Evolutionary conservation across 2,888 invertebrate genomes (phyloP).

Genomic region (Abrostola tripartita): DNA sequence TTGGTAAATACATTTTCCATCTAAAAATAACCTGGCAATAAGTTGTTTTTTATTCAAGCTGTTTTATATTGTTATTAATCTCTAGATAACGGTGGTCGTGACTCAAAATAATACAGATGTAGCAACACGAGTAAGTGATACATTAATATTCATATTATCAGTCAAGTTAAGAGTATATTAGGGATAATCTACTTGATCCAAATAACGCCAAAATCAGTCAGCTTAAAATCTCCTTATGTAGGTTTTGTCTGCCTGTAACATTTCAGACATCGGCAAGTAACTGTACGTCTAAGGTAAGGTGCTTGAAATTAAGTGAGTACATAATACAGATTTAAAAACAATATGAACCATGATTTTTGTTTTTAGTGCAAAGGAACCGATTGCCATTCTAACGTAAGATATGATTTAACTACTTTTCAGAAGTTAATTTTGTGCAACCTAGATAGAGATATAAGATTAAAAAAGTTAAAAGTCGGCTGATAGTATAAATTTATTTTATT

Average conservation of each 20-base stretch:
- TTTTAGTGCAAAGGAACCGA: slow-evolving; percentile 46
- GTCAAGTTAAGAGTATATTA: too few relatives aligned
- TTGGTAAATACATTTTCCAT: background rate
- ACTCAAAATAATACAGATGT: too few relatives aligned
- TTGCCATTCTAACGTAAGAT: slow-evolving; percentile 32
- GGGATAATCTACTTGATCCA: too few relatives aligned
- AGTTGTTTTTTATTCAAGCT: background rate
- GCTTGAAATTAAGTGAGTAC: too few relatives aligned
- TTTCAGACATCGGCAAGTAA: slow-evolving; percentile 29
- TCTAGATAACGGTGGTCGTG: background rate
- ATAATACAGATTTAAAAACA: background rate
- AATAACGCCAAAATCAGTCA: too few relatives aligned
- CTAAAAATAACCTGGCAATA: background rate
- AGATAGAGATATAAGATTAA: too few relatives aligned
- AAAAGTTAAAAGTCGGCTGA: too few relatives aligned
- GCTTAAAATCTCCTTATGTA: too few relatives aligned
- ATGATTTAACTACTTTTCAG: background rate
- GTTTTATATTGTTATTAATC: background rate
- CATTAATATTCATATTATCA: too few relatives aligned
- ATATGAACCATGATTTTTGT: background rate
- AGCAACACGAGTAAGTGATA: too few relatives aligned
- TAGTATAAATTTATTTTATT: too few relatives aligned
- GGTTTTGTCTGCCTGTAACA: background rate
- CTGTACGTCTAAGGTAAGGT: slow-evolving; percentile 39
- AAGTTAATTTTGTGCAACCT: too few relatives aligned